Percentiles rank a stretch among this genome's conserved stretches.
These are phyloP conservation scores for Atherinomorus stipes DNA, from an alignment of 2,113 vertebrate genomes.

Conservation along the genomic window DNA sequence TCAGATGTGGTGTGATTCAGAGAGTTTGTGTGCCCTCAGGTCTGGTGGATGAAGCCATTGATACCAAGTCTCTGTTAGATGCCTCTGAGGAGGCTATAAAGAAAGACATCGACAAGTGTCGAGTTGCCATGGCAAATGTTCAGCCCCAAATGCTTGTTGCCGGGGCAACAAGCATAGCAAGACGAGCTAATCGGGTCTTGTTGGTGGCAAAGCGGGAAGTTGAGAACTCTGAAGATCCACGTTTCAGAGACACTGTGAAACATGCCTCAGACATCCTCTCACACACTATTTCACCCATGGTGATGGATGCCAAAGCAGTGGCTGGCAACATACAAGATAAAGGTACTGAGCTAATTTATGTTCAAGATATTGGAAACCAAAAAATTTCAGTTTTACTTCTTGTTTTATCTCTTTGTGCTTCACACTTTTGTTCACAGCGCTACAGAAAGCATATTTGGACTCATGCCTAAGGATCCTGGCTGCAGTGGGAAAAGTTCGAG, in stretches of 20 bases:
- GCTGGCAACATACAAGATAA: slow-evolving; percentile 98
- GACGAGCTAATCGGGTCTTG: slow-evolving; percentile 94
- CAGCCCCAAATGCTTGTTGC: slow-evolving; percentile 99
- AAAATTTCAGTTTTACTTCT: background rate
- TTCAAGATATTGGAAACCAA: background rate
- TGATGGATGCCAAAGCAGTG: slow-evolving; percentile 98
- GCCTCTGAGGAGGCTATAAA: slow-evolving; percentile 99
- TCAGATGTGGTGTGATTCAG: background rate
- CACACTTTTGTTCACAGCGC: slow-evolving; percentile 75
- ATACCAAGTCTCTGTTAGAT: slow-evolving; percentile 96
- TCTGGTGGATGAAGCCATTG: slow-evolving; percentile 97
- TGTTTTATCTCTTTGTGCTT: slow-evolving; percentile 1
- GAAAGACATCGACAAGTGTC: slow-evolving; percentile 98
- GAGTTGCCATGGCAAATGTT: slow-evolving; percentile 98
- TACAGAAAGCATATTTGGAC: slow-evolving; percentile 97
- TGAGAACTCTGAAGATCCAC: slow-evolving; percentile 97
- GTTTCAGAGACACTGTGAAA: slow-evolving; percentile 95
- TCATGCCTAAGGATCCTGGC: slow-evolving; percentile 94
- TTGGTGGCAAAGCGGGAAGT: slow-evolving; percentile 96
- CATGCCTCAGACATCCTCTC: slow-evolving; percentile 94
- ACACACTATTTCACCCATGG: slow-evolving; percentile 98
- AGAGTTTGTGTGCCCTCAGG: slow-evolving; percentile 74
- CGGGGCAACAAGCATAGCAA: slow-evolving; percentile 97
- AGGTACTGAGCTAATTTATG: slow-evolving; percentile 79
- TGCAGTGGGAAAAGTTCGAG: slow-evolving; percentile 97